phyloP scores from a whole-genome alignment of 2,113 vertebrate genomes.

The Aix galericulata region DNA sequence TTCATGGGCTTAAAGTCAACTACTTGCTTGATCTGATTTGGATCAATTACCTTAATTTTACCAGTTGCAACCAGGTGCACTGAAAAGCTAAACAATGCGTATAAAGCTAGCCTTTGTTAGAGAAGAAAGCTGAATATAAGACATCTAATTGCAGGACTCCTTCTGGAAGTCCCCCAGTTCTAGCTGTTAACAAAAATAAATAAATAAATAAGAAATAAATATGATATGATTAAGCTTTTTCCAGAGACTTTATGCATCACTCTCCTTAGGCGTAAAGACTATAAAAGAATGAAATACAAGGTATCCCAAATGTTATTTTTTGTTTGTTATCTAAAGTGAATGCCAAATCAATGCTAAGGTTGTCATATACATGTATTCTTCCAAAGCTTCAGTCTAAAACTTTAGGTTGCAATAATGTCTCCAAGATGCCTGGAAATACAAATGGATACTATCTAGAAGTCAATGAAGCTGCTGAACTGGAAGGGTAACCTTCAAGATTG shows the following conservation, averaged over 20 bases:
- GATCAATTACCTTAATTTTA: background rate
- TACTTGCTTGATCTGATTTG: background rate
- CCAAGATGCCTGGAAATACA: slow-evolving; percentile 35
- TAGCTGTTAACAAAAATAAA: background rate
- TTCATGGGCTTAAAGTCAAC: background rate
- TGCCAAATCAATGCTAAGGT: background rate
- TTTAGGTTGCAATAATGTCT: background rate
- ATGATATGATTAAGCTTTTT: background rate
- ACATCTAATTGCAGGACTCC: background rate
- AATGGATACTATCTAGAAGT: slow-evolving; percentile 35
- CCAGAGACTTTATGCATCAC: background rate
- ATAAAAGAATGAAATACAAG: background rate
- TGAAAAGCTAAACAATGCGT: background rate
- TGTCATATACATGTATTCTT: background rate
- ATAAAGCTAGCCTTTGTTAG: background rate
- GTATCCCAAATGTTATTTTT: background rate
- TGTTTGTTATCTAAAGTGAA: background rate
- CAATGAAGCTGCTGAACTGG: slow-evolving; percentile 58
- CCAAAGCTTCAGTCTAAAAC: background rate
- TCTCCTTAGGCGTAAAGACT: background rate
- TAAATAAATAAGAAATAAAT: background rate
- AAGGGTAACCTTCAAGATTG: slow-evolving; percentile 42
- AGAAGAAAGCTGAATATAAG: background rate
- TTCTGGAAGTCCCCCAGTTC: background rate
- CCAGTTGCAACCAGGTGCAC: background rate